Conservation (phyloP, 1,140 invertebrate genomes). For the Drosophila nikananu region DNA sequence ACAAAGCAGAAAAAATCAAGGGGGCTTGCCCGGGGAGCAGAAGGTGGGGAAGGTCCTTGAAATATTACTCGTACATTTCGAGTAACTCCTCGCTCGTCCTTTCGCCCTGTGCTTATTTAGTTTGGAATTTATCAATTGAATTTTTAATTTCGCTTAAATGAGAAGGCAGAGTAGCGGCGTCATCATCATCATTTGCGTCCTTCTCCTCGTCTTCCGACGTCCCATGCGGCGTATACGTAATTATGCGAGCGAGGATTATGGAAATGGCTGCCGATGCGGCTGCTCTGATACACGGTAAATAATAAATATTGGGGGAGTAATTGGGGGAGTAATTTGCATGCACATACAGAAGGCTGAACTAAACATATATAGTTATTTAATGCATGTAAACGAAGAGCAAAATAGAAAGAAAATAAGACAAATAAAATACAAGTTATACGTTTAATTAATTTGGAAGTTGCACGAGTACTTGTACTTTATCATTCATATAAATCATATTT, state of each 20-base stretch:
- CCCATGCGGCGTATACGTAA: conserved; percentile 76
- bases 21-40: not conserved
- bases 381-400: not conserved
- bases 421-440: too few relatives aligned
- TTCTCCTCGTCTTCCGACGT: conserved; percentile 17
- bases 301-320: not conserved
- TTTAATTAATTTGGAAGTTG: too few relatives aligned
- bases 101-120: conserved; percentile 32
- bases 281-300: conserved; percentile 1
- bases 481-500: not conserved
- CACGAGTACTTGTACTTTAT: too few relatives aligned
- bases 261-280: conserved; percentile 48
- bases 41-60: conserved; percentile 17
- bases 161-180: conserved; percentile 23
- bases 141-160: conserved; percentile 73
- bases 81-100: conserved; percentile 22
- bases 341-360: not conserved
- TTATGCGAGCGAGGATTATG: conserved; percentile 68
- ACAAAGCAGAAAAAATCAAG: conserved; percentile 40
- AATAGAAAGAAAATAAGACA: not conserved
- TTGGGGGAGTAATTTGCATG: not conserved
- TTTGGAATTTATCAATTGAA: conserved; percentile 74
- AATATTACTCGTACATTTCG: conserved; percentile 37
- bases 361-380: not conserved
- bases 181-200: conserved; percentile 20